These are phyloP conservation scores for Stomatorhinus ivindoensis DNA, from an alignment of 2,113 vertebrate genomes.

Conservation along the genomic window DNA sequence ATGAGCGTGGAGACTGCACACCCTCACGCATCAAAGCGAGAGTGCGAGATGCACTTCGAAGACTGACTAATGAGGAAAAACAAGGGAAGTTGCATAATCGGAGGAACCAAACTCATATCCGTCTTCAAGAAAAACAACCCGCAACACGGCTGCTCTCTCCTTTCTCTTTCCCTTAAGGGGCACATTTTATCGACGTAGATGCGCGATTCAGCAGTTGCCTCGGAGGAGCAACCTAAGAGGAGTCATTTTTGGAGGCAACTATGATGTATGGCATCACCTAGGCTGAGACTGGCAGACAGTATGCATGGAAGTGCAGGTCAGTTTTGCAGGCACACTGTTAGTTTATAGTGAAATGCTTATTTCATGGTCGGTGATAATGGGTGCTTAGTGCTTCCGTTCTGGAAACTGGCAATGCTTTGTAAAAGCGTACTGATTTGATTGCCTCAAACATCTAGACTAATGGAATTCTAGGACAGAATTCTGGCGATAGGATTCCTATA, in stretches of 20 bases:
- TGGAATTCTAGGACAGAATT: background rate
- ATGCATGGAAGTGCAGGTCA: background rate
- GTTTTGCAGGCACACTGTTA: background rate
- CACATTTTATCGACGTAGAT: background rate
- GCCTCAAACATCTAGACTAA: background rate
- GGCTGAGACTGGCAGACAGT: background rate
- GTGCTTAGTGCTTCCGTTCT: background rate
- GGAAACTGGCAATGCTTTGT: background rate
- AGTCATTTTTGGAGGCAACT: background rate
- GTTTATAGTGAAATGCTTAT: background rate
- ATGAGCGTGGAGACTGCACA: constrained; percentile 27
- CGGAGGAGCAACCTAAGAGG: background rate
- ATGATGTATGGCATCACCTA: background rate
- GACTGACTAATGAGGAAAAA: constrained; percentile 23
- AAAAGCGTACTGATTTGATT: background rate
- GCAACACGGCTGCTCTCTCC: background rate
- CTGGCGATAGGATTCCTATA: background rate
- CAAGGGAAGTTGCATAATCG: constrained; percentile 13
- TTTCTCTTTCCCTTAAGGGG: background rate
- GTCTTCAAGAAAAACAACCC: background rate
- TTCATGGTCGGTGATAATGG: background rate
- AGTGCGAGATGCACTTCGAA: background rate
- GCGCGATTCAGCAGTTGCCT: background rate
- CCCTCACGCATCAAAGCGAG: constrained; percentile 32
- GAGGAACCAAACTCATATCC: background rate